Evolutionary conservation across 2,888 invertebrate species (phyloP).

Genomic region (Plusia festucae): DNA sequence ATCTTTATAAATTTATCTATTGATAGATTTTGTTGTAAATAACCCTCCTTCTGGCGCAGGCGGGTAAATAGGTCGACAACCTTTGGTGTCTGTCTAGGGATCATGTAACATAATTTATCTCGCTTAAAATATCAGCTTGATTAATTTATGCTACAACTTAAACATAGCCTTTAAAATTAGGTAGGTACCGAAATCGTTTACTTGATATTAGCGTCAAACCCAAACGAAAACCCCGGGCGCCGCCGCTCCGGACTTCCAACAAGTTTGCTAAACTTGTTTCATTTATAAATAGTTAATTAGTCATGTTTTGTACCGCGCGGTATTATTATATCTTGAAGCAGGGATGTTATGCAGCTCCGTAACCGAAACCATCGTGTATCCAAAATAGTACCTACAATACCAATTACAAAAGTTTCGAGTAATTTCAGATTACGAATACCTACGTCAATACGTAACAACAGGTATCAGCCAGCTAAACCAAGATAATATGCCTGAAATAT

Average conservation of each 20-base stretch:
- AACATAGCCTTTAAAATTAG: neutral
- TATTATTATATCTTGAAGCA: too few relatives aligned
- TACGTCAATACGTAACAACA: too few relatives aligned
- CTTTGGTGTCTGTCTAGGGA: neutral
- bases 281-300: neutral
- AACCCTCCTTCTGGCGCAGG: too few relatives aligned
- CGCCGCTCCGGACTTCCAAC: neutral
- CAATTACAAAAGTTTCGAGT: too few relatives aligned
- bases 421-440: too few relatives aligned
- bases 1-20: conserved; percentile 2
- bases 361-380: too few relatives aligned
- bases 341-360: too few relatives aligned
- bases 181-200: neutral
- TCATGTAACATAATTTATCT: neutral
- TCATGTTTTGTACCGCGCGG: too few relatives aligned
- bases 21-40: neutral
- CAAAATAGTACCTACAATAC: too few relatives aligned
- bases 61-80: conserved; percentile 1
- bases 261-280: neutral
- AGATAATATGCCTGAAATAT: too few relatives aligned
- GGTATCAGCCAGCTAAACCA: too few relatives aligned
- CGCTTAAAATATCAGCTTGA: neutral
- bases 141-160: neutral
- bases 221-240: neutral
- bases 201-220: neutral